Conservation (phyloP, 1,140 invertebrate genomes). For the Limonius californicus region DNA sequence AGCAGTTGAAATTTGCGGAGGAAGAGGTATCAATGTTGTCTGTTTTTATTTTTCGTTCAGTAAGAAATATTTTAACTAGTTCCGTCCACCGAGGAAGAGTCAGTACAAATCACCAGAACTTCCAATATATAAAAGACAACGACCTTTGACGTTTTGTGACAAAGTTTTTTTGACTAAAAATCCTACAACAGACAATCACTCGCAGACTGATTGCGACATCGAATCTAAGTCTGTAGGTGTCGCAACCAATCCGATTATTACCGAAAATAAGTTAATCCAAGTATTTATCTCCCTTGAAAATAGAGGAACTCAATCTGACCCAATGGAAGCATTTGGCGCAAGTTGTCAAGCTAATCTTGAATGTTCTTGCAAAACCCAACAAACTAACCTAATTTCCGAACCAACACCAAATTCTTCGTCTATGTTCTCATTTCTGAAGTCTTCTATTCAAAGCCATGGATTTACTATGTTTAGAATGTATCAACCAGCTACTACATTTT, state of each 20-base stretch:
- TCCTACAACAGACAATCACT: too few relatives aligned
- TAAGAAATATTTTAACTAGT: background rate
- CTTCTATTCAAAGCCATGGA: conserved; percentile 15
- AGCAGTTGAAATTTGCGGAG: conserved; percentile 85
- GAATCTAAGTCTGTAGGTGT: too few relatives aligned
- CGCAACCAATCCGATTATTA: background rate
- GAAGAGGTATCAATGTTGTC: conserved; percentile 62
- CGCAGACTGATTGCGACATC: too few relatives aligned
- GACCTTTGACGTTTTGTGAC: conserved; percentile 24
- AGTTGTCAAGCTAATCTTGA: background rate
- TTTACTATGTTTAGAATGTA: conserved; percentile 29
- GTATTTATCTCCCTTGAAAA: background rate
- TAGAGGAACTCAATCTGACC: background rate
- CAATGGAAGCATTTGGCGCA: background rate
- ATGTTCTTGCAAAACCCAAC: background rate
- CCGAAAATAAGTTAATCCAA: background rate
- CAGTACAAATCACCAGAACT: conserved; percentile 18
- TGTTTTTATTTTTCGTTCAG: background rate
- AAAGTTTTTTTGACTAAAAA: background rate
- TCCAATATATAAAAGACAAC: conserved; percentile 21
- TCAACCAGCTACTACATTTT: conserved; percentile 31
- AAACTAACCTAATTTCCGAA: background rate
- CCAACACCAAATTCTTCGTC: background rate
- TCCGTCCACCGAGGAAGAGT: background rate
- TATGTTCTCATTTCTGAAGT: background rate